Evolutionary conservation across 2,888 invertebrate genomes (phyloP).

Genomic region (Fragum whitleyi): DNA sequence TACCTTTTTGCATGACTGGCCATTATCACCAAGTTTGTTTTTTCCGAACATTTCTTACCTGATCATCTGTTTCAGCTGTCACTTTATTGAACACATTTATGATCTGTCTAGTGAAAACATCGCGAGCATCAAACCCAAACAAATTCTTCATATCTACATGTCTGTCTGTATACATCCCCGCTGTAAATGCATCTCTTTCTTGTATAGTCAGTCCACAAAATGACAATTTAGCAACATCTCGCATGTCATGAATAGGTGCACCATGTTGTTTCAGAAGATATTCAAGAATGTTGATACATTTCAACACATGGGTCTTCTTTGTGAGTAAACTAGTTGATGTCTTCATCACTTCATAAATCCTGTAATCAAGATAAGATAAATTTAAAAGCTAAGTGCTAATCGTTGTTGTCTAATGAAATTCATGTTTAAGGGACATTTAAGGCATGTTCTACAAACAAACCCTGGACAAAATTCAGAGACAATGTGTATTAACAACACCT

Average conservation of each 20-base stretch:
- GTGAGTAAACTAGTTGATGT: background rate
- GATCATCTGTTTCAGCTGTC: slow-evolving; percentile 43
- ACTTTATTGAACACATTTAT: slow-evolving; percentile 54
- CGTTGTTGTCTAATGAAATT: too few species aligned
- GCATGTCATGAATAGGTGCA: background rate
- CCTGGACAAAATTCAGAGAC: too few species aligned
- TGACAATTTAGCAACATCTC: slow-evolving; percentile 18
- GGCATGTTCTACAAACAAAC: too few species aligned
- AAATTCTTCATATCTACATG: background rate
- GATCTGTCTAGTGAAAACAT: slow-evolving; percentile 4
- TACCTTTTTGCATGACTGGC: too few species aligned
- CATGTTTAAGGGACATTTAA: too few species aligned
- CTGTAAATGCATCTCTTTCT: slow-evolving; percentile 47
- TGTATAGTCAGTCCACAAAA: slow-evolving; percentile 46
- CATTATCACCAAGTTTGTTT: background rate
- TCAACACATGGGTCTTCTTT: background rate
- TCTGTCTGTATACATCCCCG: background rate
- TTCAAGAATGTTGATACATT: background rate
- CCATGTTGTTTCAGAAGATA: background rate
- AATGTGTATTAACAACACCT: too few species aligned
- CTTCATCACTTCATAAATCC: slow-evolving; percentile 19
- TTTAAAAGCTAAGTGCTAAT: too few species aligned
- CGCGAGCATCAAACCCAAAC: background rate
- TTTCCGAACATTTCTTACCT: slow-evolving; percentile 28
- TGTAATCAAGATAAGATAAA: slow-evolving; percentile 10